Evolutionary conservation across 2,113 vertebrate genomes (phyloP).

Genomic region (Orthonyx spaldingii): DNA sequence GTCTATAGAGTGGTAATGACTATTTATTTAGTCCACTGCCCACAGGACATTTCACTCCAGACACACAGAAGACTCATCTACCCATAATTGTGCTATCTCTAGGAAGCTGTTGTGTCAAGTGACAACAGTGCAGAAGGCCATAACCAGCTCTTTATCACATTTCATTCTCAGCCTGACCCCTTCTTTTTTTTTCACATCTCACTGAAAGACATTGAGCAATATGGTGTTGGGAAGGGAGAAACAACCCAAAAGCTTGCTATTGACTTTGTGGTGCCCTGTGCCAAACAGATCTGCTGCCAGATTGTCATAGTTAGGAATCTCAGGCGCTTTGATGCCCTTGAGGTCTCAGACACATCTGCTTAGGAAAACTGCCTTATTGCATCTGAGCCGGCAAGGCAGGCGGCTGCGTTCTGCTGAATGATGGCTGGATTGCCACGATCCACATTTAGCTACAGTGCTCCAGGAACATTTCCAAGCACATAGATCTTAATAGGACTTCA

Average conservation of each 20-base stretch:
- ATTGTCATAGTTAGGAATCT: conserved; percentile 32
- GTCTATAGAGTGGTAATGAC: neutral
- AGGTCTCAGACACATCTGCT: conserved; percentile 51
- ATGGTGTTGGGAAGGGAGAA: conserved; percentile 26
- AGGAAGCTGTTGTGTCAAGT: neutral
- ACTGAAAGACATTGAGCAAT: conserved; percentile 1
- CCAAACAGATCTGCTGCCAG: conserved; percentile 45
- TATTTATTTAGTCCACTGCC: neutral
- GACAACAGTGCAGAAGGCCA: conserved; percentile 13
- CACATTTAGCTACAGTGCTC: neutral
- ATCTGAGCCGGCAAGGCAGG: neutral
- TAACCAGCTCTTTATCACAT: conserved; percentile 3
- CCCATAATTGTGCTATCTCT: neutral
- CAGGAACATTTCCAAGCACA: conserved; percentile 42
- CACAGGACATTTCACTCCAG: neutral
- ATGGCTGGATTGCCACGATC: neutral
- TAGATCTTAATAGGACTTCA: conserved; percentile 40
- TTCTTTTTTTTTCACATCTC: neutral
- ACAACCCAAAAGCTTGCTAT: neutral
- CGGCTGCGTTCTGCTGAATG: neutral
- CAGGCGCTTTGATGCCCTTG: conserved; percentile 39
- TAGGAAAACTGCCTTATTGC: conserved; percentile 45
- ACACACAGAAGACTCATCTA: neutral
- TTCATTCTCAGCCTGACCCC: neutral
- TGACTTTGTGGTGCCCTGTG: neutral